Evolutionary conservation across 2,113 vertebrate species (phyloP).

Genomic region (Phrynocephalus versicolor): DNA sequence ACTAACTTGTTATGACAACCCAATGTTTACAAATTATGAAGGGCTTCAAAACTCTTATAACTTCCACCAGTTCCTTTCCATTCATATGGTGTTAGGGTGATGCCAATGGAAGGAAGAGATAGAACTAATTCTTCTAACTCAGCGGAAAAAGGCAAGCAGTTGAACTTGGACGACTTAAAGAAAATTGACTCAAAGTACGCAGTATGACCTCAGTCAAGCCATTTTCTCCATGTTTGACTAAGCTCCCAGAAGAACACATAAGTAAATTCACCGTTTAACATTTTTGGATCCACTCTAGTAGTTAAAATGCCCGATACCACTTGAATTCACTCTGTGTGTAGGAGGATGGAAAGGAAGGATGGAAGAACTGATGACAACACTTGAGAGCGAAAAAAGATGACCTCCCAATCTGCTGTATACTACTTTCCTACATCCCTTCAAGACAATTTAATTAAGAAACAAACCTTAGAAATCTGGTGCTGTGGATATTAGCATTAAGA

Average conservation of each 20-base stretch:
- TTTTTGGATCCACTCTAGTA: too few relatives aligned
- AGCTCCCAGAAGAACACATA: constrained; percentile 54
- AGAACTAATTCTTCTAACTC: constrained; percentile 28
- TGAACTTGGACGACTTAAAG: constrained; percentile 44
- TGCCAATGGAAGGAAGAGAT: not conserved
- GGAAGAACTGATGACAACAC: constrained; percentile 51
- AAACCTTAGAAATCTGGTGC: constrained; percentile 64
- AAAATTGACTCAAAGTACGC: constrained; percentile 51
- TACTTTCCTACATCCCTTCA: constrained; percentile 64
- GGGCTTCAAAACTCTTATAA: not conserved
- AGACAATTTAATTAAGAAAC: constrained; percentile 79
- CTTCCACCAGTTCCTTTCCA: not conserved
- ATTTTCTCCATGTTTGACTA: constrained; percentile 57
- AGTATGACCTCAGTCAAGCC: constrained; percentile 34
- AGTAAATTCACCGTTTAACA: too few relatives aligned
- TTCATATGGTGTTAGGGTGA: not conserved
- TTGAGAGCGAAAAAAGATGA: constrained; percentile 43
- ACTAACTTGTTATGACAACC: not conserved
- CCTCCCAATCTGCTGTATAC: constrained; percentile 51
- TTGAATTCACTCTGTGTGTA: constrained; percentile 30
- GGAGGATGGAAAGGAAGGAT: not conserved
- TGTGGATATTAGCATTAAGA: constrained; percentile 73
- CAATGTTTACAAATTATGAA: not conserved
- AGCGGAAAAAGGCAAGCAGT: constrained; percentile 33
- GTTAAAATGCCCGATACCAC: too few relatives aligned